Evolutionary conservation across 2,888 invertebrate species (phyloP).

Genomic region (Mythimna impura): DNA sequence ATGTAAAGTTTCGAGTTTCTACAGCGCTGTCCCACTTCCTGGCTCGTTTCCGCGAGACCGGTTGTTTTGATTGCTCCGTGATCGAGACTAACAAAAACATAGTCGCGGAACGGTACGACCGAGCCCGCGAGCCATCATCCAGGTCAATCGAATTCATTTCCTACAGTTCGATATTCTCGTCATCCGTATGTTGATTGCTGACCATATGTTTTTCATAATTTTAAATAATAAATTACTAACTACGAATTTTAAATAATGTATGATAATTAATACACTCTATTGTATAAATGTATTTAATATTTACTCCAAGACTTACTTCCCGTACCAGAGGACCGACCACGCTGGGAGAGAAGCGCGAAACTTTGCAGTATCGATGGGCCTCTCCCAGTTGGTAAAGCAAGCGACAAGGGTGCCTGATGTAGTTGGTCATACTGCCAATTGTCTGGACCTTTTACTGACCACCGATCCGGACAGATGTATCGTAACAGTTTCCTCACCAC

Average conservation of each 20-base stretch:
- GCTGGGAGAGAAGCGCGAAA: too few species aligned
- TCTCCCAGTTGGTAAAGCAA: too few species aligned
- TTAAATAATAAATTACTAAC: background rate
- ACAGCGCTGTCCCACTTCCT: constrained; percentile 82
- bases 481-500: too few species aligned
- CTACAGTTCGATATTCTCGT: constrained; percentile 63
- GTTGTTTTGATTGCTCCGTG: constrained; percentile 80
- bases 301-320: too few species aligned
- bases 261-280: background rate
- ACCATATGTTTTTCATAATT: constrained; percentile 18
- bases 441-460: too few species aligned
- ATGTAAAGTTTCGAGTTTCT: constrained; percentile 82
- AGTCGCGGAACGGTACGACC: constrained; percentile 74
- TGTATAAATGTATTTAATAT: background rate
- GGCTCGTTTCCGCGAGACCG: constrained; percentile 77
- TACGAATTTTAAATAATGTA: background rate
- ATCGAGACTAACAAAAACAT: constrained; percentile 76
- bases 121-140: constrained; percentile 71
- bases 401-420: too few species aligned
- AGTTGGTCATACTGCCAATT: too few species aligned
- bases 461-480: too few species aligned
- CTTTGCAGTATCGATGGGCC: too few species aligned
- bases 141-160: constrained; percentile 82
- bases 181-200: constrained; percentile 38
- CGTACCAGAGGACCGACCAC: too few species aligned